Conservation (phyloP, 2,113 vertebrate genomes). For the Pedetes capensis region DNA sequence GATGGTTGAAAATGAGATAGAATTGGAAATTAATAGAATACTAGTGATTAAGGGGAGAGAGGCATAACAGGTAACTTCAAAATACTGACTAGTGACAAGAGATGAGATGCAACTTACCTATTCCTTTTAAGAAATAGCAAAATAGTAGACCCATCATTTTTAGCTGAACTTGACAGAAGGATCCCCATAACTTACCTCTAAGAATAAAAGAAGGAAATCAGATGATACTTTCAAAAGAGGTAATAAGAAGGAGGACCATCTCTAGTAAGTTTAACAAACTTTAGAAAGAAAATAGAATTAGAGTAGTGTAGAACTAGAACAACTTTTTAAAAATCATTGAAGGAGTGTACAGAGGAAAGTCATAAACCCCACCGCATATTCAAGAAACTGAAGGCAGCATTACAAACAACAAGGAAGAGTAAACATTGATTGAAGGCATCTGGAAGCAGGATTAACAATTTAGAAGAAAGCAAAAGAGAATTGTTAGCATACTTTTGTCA, state of each 20-base stretch:
- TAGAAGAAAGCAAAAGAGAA: neutral
- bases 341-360: neutral
- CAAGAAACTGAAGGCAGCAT: neutral
- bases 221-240: neutral
- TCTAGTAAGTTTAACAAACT: neutral
- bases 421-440: neutral
- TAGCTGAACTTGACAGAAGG: neutral
- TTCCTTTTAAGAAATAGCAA: neutral
- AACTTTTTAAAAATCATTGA: neutral
- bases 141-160: neutral
- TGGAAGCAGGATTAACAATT: neutral
- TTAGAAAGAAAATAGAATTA: too few relatives aligned
- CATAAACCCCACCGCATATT: neutral
- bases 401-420: neutral
- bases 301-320: neutral
- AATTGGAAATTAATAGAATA: neutral
- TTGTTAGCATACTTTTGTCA: neutral
- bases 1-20: neutral
- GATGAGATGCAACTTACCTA: neutral
- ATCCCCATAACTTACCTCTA: neutral
- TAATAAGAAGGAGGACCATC: neutral
- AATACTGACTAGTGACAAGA: neutral
- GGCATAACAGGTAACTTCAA: neutral
- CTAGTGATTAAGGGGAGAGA: neutral
- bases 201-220: neutral